phyloP scores from a whole-genome alignment of 92 coral and sea anemone genomes.

The Desmophyllum pertusum region DNA sequence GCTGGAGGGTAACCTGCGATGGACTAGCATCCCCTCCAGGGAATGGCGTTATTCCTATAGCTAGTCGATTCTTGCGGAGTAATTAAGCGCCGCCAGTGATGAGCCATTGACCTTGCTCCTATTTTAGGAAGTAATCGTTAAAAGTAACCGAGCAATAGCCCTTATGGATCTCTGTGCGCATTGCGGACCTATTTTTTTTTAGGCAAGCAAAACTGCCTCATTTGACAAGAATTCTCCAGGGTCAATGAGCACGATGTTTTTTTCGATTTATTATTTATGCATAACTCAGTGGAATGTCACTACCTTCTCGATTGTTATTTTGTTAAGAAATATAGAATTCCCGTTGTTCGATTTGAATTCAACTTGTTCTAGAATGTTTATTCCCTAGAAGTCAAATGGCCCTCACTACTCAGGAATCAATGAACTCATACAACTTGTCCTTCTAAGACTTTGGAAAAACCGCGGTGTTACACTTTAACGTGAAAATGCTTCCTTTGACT shows the following conservation, averaged over 20 bases:
- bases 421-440: neutral
- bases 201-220: slow-evolving; percentile 21
- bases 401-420: neutral
- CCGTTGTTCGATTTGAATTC: neutral
- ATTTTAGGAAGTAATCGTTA: too few relatives aligned
- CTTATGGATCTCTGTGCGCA: too few relatives aligned
- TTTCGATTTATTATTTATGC: slow-evolving; percentile 14
- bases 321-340: neutral
- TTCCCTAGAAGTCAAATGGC: neutral
- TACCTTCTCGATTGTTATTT: neutral
- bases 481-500: neutral
- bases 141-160: too few relatives aligned
- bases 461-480: neutral
- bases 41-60: too few relatives aligned
- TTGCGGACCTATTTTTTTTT: too few relatives aligned
- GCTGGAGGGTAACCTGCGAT: too few relatives aligned
- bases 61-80: too few relatives aligned
- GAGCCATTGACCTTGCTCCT: too few relatives aligned
- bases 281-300: slow-evolving; percentile 20
- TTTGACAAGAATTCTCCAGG: slow-evolving; percentile 28
- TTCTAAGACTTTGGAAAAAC: neutral
- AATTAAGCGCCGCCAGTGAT: too few relatives aligned
- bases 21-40: too few relatives aligned
- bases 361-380: neutral
- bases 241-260: slow-evolving; percentile 21